These are phyloP conservation scores for Pipistrellus nathusii DNA, from an alignment of 2,797 vertebrate species.

Conservation along the genomic window DNA sequence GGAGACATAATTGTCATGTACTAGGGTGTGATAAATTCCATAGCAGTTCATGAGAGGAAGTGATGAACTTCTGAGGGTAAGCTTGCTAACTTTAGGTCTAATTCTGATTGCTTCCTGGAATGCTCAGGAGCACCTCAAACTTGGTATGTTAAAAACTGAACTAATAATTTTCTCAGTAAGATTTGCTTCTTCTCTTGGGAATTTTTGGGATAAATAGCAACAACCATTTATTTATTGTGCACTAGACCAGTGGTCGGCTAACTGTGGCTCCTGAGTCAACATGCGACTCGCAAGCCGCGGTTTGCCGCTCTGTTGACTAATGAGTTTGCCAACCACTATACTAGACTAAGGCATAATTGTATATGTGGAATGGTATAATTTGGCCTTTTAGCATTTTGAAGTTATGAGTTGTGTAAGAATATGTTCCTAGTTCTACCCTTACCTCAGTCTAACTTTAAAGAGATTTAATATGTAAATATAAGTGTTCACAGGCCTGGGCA, in stretches of 20 bases:
- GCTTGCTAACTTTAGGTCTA: background rate
- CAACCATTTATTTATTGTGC: background rate
- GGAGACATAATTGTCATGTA: background rate
- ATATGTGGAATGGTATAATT: background rate
- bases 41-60: background rate
- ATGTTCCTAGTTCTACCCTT: background rate
- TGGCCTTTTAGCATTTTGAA: background rate
- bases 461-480: background rate
- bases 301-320: too few relatives aligned
- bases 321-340: background rate
- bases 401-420: conserved; percentile 13
- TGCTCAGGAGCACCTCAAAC: background rate
- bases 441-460: background rate
- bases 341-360: background rate
- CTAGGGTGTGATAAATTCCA: background rate
- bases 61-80: background rate
- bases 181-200: background rate
- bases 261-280: too few relatives aligned
- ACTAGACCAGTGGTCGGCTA: background rate
- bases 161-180: background rate
- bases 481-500: background rate
- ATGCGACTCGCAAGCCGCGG: too few relatives aligned
- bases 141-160: background rate
- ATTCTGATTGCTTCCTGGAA: background rate
- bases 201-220: conserved; percentile 6